Evolutionary conservation across 2,888 invertebrate species (phyloP).

Genomic region (Plutella xylostella): DNA sequence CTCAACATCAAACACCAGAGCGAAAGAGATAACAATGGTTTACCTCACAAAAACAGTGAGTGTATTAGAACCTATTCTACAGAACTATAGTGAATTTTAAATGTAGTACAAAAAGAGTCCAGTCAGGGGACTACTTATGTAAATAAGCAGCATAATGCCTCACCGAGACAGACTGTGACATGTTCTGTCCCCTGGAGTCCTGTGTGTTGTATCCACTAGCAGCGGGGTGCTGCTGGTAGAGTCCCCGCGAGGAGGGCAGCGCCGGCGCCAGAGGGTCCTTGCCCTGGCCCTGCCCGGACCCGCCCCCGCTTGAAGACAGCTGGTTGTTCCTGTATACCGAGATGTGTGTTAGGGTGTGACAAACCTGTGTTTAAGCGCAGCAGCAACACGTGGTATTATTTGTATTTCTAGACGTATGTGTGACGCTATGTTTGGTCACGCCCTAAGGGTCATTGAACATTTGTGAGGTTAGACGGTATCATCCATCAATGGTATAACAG

Average conservation of each 20-base stretch:
- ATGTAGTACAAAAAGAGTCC: too few relatives aligned
- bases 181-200: conserved; percentile 45
- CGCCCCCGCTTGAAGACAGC: conserved; percentile 38
- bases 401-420: background rate
- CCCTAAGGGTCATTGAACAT: too few relatives aligned
- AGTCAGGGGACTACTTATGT: too few relatives aligned
- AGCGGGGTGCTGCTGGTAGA: conserved; percentile 54
- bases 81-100: too few relatives aligned
- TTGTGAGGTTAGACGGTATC: too few relatives aligned
- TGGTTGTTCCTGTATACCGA: conserved; percentile 50
- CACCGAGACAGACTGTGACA: conserved; percentile 57
- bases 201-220: conserved; percentile 57
- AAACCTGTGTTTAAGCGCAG: background rate
- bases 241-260: conserved; percentile 38
- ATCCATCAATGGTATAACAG: too few relatives aligned
- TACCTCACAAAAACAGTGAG: too few relatives aligned
- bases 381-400: background rate
- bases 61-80: too few relatives aligned
- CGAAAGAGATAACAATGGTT: too few relatives aligned
- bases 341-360: background rate
- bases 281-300: conserved; percentile 51
- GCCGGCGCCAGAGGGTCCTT: conserved; percentile 58
- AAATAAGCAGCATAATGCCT: too few relatives aligned
- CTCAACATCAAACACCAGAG: too few relatives aligned
- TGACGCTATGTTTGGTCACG: background rate